phyloP scores from a whole-genome alignment of 2,888 invertebrate species.

The Hyppa rectilinea region DNA sequence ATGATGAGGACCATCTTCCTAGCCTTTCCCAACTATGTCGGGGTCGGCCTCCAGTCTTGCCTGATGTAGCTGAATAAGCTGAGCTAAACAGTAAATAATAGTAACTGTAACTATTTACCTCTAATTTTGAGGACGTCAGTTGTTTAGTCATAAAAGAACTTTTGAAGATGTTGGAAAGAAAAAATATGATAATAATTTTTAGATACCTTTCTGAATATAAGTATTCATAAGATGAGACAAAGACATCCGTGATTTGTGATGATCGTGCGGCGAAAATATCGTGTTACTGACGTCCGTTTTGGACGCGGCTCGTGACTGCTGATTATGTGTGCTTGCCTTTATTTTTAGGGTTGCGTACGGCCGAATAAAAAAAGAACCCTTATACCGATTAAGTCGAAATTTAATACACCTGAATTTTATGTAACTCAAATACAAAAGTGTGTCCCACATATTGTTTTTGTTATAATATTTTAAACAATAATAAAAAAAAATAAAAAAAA shows the following conservation, averaged over 20 bases:
- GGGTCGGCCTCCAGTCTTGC: background rate
- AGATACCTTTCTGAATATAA: constrained; percentile 33
- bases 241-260: constrained; percentile 70
- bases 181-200: constrained; percentile 5
- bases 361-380: too few species aligned
- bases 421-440: too few species aligned
- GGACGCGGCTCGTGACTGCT: constrained; percentile 62
- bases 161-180: background rate
- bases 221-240: constrained; percentile 63
- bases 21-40: background rate
- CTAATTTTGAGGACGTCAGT: background rate
- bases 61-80: background rate
- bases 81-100: background rate
- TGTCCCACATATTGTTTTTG: too few species aligned
- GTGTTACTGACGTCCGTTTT: constrained; percentile 56
- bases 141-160: background rate
- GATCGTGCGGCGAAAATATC: constrained; percentile 67
- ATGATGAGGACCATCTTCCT: background rate
- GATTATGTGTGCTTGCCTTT: constrained; percentile 54
- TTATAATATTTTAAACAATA: too few species aligned
- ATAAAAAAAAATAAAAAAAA: too few species aligned
- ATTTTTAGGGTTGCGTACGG: constrained; percentile 29
- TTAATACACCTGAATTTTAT: too few species aligned
- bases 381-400: too few species aligned
- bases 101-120: background rate